Evolutionary conservation across 37 sponge, comb jelly and placozoan genomes (phyloP).

Genomic region (Tethya wilhelma): DNA sequence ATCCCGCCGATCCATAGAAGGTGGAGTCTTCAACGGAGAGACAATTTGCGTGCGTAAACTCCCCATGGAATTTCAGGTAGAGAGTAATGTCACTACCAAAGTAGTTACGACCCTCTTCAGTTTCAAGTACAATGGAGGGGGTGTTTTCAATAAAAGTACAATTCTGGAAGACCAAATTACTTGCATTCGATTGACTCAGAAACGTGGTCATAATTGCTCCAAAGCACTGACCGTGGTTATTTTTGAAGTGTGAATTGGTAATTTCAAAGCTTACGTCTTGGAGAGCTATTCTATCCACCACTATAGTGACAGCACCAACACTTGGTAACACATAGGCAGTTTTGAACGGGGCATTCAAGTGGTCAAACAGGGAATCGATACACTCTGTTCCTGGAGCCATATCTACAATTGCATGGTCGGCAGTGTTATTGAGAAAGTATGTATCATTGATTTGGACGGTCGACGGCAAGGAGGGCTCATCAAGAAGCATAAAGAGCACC

Average conservation of each 20-base stretch:
- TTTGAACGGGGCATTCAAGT: slow-evolving; percentile 2
- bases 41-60: neutral
- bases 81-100: slow-evolving; percentile 7
- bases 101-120: neutral
- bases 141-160: slow-evolving; percentile 8
- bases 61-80: neutral
- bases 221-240: slow-evolving; percentile 12
- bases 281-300: neutral
- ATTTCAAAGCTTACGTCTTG: neutral
- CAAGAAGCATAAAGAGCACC: neutral
- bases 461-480: neutral
- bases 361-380: neutral
- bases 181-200: neutral
- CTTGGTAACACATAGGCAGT: neutral
- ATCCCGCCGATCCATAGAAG: neutral
- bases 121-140: neutral
- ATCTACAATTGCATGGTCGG: neutral
- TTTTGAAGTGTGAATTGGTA: neutral
- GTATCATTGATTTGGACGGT: neutral
- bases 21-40: neutral
- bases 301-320: slow-evolving; percentile 22
- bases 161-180: neutral
- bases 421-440: neutral
- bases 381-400: neutral
- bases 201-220: neutral